These are phyloP conservation scores for Sebastes ruberrimus DNA, from an alignment of 2,797 vertebrate genomes.

Conservation along the genomic window DNA sequence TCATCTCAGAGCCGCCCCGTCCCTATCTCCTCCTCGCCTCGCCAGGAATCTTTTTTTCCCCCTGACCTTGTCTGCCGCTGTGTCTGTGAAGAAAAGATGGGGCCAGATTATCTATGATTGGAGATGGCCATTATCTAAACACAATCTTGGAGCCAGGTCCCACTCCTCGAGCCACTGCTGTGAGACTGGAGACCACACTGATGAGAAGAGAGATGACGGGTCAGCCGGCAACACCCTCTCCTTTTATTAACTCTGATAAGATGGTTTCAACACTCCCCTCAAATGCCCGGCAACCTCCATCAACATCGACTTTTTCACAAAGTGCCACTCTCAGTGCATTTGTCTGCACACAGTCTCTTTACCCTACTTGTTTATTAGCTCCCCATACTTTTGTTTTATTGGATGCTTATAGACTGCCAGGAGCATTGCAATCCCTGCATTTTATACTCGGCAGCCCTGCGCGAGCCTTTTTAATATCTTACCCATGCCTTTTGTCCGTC, in stretches of 20 bases:
- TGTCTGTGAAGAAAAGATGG: slow-evolving; percentile 85
- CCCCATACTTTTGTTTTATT: slow-evolving; percentile 57
- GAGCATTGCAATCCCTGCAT: slow-evolving; percentile 29
- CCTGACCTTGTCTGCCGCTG: slow-evolving; percentile 85
- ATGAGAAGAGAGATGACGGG: slow-evolving; percentile 78
- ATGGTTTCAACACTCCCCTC: slow-evolving; percentile 67
- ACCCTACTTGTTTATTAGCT: slow-evolving; percentile 57
- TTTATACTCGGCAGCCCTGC: slow-evolving; percentile 28
- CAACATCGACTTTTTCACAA: slow-evolving; percentile 69
- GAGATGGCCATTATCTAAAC: slow-evolving; percentile 88
- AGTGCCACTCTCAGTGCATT: slow-evolving; percentile 60
- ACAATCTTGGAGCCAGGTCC: slow-evolving; percentile 83
- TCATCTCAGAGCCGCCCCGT: slow-evolving; percentile 77
- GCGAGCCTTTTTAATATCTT: slow-evolving; percentile 61
- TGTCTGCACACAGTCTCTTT: slow-evolving; percentile 47
- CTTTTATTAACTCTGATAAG: slow-evolving; percentile 81
- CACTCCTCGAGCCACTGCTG: slow-evolving; percentile 68
- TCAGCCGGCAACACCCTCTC: slow-evolving; percentile 75
- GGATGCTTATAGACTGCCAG: slow-evolving; percentile 51
- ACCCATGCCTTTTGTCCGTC: slow-evolving; percentile 50
- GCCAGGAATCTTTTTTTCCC: slow-evolving; percentile 77
- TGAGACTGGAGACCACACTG: slow-evolving; percentile 73
- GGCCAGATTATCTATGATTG: slow-evolving; percentile 87
- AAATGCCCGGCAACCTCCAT: slow-evolving; percentile 70
- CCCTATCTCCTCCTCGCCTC: slow-evolving; percentile 75